Conservation (phyloP, 1,140 invertebrate genomes). For the Polypedilum vanderplanki region DNA sequence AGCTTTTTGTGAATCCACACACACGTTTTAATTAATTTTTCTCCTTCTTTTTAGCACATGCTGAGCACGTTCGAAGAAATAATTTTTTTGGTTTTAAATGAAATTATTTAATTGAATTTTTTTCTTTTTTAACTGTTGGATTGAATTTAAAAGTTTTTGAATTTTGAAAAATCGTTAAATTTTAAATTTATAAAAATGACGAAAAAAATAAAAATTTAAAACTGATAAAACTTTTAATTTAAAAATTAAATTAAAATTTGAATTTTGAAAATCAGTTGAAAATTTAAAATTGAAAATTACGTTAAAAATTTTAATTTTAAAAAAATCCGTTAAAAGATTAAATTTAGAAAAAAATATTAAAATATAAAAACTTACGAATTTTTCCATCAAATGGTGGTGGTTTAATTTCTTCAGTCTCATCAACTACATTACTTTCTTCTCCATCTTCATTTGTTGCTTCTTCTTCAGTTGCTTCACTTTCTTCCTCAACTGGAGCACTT, state of each 20-base stretch:
- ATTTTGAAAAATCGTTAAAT: neutral
- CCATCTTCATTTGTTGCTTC: slow-evolving; percentile 46
- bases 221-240: neutral
- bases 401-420: slow-evolving; percentile 34
- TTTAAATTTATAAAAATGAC: neutral
- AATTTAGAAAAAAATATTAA: too few relatives aligned
- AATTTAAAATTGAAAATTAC: neutral
- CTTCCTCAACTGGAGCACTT: slow-evolving; percentile 37
- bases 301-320: neutral
- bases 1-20: too few relatives aligned
- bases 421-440: slow-evolving; percentile 47
- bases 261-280: neutral
- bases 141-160: neutral
- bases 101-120: neutral
- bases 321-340: slow-evolving; percentile 21
- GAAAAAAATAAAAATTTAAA: neutral
- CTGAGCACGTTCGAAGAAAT: too few relatives aligned
- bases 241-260: too few relatives aligned
- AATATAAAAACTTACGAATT: slow-evolving; percentile 61
- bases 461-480: slow-evolving; percentile 48
- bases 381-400: slow-evolving; percentile 37
- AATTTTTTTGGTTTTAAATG: neutral
- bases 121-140: neutral
- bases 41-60: too few relatives aligned
- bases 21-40: too few relatives aligned